phyloP scores from a whole-genome alignment of 2,113 vertebrate genomes.

The Donacobius atricapilla region DNA sequence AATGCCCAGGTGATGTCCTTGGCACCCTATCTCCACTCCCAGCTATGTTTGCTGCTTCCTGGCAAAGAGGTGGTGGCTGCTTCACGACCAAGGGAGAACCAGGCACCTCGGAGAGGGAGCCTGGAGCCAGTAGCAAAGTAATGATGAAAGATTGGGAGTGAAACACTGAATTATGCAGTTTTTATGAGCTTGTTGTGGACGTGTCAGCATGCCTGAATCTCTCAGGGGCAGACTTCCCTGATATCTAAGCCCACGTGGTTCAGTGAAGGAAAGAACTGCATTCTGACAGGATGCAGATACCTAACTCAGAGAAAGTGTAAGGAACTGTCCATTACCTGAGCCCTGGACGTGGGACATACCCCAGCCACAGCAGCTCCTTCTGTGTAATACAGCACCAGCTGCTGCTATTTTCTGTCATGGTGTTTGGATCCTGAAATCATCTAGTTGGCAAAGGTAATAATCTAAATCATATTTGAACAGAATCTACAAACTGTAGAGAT shows the following conservation, averaged over 20 bases:
- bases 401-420: not conserved
- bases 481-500: not conserved
- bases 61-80: not conserved
- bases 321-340: not conserved
- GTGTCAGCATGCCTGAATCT: not conserved
- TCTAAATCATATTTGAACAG: not conserved
- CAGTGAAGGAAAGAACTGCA: not conserved
- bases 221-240: not conserved
- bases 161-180: not conserved
- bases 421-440: not conserved
- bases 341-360: not conserved
- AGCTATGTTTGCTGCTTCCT: not conserved
- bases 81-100: not conserved
- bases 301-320: rapidly evolving
- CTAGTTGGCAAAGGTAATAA: not conserved
- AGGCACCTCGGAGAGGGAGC: not conserved
- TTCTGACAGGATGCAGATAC: not conserved
- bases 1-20: not conserved
- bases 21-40: not conserved
- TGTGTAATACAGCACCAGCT: not conserved
- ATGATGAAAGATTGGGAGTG: not conserved
- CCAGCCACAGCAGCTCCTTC: not conserved
- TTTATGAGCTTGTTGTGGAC: not conserved
- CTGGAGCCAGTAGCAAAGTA: not conserved
- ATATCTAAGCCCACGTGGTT: not conserved